Percentiles rank a stretch among this genome's conserved stretches.
These are phyloP conservation scores for Phymastichus coffea DNA, from an alignment of 1,140 invertebrate species.

Conservation along the genomic window DNA sequence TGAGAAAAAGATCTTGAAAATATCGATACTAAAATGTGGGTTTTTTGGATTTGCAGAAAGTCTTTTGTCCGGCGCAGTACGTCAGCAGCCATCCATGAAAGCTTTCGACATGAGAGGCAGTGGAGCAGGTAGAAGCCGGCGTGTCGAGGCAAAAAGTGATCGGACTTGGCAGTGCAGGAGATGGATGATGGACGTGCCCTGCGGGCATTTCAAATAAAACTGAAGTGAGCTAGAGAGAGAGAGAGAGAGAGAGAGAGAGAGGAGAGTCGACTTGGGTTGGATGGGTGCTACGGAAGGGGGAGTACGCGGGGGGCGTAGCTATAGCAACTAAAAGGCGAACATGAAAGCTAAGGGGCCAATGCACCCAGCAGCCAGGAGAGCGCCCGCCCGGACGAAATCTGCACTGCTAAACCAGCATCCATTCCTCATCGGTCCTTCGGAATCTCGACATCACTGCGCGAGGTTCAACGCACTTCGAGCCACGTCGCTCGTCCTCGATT, in stretches of 20 bases:
- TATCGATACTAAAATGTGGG: no score
- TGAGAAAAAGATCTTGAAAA: no score
- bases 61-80: no score
- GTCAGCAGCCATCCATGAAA: no score
- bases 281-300: constrained; percentile 37
- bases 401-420: constrained; percentile 53
- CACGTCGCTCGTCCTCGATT: no score
- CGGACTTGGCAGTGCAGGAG: no score
- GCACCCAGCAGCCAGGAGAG: constrained; percentile 52
- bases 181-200: constrained; percentile 46
- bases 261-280: constrained; percentile 31
- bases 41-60: no score
- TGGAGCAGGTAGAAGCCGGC: no score
- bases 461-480: no score
- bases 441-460: no score
- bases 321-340: constrained; percentile 50
- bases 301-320: constrained; percentile 40
- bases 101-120: no score
- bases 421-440: constrained; percentile 48
- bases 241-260: constrained; percentile 27
- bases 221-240: constrained; percentile 40
- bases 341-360: constrained; percentile 50
- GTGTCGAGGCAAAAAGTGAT: no score
- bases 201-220: constrained; percentile 48
- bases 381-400: constrained; percentile 43